These are phyloP conservation scores for Aphis gossypii DNA, from an alignment of 1,140 invertebrate genomes.

Conservation along the genomic window DNA sequence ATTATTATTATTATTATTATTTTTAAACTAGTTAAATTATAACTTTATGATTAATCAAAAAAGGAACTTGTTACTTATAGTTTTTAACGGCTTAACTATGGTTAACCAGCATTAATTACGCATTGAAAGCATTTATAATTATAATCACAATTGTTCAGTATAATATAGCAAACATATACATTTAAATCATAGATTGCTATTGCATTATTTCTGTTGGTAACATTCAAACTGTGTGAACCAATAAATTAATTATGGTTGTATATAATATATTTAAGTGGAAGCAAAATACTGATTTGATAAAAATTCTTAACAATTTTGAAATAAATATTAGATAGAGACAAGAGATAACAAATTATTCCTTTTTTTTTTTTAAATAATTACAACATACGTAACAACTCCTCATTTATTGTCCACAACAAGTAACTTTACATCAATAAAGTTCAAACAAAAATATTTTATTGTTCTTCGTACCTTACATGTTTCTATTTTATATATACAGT, in stretches of 20 bases:
- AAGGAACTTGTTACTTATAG: too few species aligned
- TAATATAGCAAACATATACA: too few species aligned
- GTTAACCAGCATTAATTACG: too few species aligned
- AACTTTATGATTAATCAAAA: too few species aligned
- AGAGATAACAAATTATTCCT: too few species aligned
- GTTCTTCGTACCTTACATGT: background rate
- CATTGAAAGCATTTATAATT: too few species aligned
- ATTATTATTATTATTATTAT: too few species aligned
- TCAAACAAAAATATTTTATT: background rate
- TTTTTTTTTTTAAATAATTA: too few species aligned
- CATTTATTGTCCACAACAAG: background rate
- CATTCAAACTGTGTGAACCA: background rate
- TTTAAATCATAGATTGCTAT: too few species aligned
- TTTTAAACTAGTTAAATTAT: too few species aligned
- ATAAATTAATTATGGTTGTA: background rate
- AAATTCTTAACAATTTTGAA: background rate
- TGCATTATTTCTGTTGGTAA: background rate
- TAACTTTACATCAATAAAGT: background rate
- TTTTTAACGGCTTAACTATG: too few species aligned
- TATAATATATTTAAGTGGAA: background rate
- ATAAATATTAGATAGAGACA: background rate
- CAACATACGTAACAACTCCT: background rate
- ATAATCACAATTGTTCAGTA: too few species aligned
- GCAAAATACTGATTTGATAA: background rate
- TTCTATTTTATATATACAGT: background rate